Evolutionary conservation across 30 jellyfish, hydroid and myxozoan genomes (phyloP).

Genomic region (Pelagia noctiluca): DNA sequence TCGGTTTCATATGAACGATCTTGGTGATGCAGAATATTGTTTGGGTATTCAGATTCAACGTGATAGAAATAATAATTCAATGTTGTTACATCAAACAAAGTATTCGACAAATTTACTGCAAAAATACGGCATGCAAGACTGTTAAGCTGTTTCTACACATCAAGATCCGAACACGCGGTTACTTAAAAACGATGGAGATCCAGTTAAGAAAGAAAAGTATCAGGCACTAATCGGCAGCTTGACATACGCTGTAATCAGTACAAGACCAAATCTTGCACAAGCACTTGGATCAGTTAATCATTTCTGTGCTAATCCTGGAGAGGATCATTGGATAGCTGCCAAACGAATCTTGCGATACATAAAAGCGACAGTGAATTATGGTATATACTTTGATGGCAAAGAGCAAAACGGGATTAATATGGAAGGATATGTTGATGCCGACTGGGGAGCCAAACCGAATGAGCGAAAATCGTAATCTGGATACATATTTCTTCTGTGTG

Average conservation of each 20-base stretch:
- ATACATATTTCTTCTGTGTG: conserved; percentile 17
- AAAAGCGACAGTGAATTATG: conserved; percentile 59
- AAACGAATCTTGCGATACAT: conserved; percentile 59
- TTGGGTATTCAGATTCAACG: conserved; percentile 38
- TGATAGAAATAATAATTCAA: conserved; percentile 10
- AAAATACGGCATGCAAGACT: conserved; percentile 44
- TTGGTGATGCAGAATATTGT: conserved; percentile 33
- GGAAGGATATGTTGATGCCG: conserved; percentile 41
- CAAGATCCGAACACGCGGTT: not conserved
- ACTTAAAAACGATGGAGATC: conserved; percentile 34
- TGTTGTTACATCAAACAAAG: not conserved
- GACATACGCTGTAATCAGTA: conserved; percentile 2
- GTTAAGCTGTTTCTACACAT: conserved; percentile 33
- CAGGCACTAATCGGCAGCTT: conserved; percentile 9
- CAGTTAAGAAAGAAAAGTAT: conserved; percentile 55
- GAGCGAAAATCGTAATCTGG: conserved; percentile 29
- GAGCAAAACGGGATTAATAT: not conserved
- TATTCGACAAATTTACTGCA: conserved; percentile 6
- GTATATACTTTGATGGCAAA: not conserved
- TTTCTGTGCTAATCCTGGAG: conserved; percentile 43
- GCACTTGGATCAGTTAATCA: conserved; percentile 39
- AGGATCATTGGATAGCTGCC: conserved; percentile 53
- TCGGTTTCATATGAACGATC: conserved; percentile 33
- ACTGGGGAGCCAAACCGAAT: conserved; percentile 26
- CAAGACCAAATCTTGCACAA: conserved; percentile 52